These are phyloP conservation scores for Caenorhabditis angaria DNA, from an alignment of 2,888 invertebrate genomes.

Conservation along the genomic window DNA sequence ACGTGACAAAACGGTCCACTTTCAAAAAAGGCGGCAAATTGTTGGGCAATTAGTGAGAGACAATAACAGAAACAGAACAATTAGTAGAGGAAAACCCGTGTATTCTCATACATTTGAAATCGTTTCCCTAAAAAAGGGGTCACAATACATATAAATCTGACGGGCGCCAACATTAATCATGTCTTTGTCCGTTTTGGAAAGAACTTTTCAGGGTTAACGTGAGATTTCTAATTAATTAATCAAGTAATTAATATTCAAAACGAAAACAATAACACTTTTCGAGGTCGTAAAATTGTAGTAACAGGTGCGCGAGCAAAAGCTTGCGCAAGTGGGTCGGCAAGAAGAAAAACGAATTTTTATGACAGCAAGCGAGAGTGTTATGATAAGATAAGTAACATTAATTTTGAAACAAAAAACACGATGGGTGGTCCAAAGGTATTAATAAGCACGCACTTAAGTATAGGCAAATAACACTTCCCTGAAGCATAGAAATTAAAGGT, in stretches of 20 bases:
- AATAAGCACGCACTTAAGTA: not conserved
- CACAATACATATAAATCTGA: not conserved
- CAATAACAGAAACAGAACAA: not conserved
- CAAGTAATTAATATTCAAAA: not conserved
- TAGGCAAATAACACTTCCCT: not conserved
- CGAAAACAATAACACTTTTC: not conserved
- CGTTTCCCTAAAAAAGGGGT: too few species aligned
- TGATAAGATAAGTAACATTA: too few species aligned
- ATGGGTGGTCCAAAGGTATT: not conserved
- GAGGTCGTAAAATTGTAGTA: not conserved
- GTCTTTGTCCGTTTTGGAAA: slow-evolving; percentile 4
- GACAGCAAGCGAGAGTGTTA: not conserved
- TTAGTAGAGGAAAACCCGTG: too few species aligned
- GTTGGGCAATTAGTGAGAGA: not conserved
- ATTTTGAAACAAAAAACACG: too few species aligned
- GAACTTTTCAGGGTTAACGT: too few species aligned
- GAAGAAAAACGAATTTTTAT: not conserved
- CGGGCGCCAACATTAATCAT: slow-evolving; percentile 2
- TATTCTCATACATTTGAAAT: not conserved
- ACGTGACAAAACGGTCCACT: not conserved
- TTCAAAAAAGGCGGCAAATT: slow-evolving; percentile 1
- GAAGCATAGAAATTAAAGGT: not conserved
- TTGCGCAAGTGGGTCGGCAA: not conserved
- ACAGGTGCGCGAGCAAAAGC: slow-evolving; percentile 4
- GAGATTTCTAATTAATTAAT: too few species aligned